Percentiles rank a stretch among this genome's conserved stretches.
These are phyloP conservation scores for Petroica traversi DNA, from an alignment of 2,113 vertebrate genomes.

Conservation along the genomic window DNA sequence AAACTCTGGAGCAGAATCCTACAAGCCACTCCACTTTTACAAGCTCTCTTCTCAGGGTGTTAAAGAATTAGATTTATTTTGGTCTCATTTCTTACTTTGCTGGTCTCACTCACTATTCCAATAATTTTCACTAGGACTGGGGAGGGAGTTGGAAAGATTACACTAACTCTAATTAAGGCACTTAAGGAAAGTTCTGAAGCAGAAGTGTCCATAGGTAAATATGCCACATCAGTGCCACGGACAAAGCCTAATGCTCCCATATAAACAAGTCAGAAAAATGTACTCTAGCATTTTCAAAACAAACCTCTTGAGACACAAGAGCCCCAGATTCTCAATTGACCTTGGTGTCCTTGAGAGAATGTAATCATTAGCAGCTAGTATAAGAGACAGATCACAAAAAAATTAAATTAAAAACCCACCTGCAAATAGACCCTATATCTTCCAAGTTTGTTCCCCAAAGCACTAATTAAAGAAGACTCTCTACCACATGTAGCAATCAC, in stretches of 20 bases:
- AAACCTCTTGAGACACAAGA: neutral
- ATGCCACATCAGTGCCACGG: neutral
- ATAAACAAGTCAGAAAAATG: neutral
- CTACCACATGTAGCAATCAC: neutral
- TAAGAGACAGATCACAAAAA: neutral
- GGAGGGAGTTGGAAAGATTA: neutral
- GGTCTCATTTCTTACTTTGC: neutral
- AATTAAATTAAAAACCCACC: neutral
- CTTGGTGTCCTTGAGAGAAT: neutral
- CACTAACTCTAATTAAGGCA: neutral
- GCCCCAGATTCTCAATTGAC: neutral
- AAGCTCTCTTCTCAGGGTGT: neutral
- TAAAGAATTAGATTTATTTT: neutral
- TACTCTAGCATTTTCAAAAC: neutral
- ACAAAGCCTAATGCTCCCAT: neutral
- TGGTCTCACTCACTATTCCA: neutral
- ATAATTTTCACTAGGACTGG: neutral
- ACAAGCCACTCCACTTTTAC: neutral
- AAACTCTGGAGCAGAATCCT: neutral
- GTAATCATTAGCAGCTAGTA: neutral
- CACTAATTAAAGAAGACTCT: constrained; percentile 5
- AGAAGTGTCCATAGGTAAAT: neutral
- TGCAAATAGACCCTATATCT: neutral
- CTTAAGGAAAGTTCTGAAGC: neutral
- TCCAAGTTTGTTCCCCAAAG: neutral